Base-by-base conservation (phyloP, 2,888 invertebrate species). In the Cyclophora albipunctata region DNA sequence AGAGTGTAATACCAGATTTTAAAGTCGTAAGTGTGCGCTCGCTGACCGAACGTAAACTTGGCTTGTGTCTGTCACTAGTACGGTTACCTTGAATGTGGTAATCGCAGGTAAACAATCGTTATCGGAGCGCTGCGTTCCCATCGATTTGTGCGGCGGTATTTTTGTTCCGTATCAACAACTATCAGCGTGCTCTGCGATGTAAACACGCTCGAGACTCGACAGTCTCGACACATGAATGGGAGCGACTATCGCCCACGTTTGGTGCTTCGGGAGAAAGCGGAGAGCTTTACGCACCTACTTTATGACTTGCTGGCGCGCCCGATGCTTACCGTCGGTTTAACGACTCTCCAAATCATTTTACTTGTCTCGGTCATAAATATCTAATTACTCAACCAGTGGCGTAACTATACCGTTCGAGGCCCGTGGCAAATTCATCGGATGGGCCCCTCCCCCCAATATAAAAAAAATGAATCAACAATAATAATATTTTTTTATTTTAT, bases 41-140 rank as follows among this genome's bases (percentile, higher is more conserved):
- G 52, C 55, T 49, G 54, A 55, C 48, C 58, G 58, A 59, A 64
- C 59, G 54, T 63, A 62, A 60, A 63, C 54, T 52, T 43, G 50
- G 54, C 52, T 45, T 7, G 58, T 55, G 58, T 60, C 53, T 55
- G 60, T 62, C 63, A 62, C 60, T 61, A 62, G 67, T 59, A 56
- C 69, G 66, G 73, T 78, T 73, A 77, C 84, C 82, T 84, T 84
- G 84, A 80, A 74, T 69, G 67, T 69, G 60, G 71, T 77, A 78
- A 78, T 80, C 75, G 58, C 81, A 80, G 81, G 85, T 86, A 85
- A 84, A 85, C 83, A 86, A 66, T 75, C 71, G 74, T 80, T 84
- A 84, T 84, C 84, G 64, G 52, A 58, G 59, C 58, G 58, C 53
- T 64, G 55, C 66, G 69, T 69, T 73, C 59, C 68, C 81, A 80